A percentile compares a stretch with the other conserved stretches of the same genome.
phyloP scores from a whole-genome alignment of 2,113 vertebrate species.

The Prunella fulvescens region DNA sequence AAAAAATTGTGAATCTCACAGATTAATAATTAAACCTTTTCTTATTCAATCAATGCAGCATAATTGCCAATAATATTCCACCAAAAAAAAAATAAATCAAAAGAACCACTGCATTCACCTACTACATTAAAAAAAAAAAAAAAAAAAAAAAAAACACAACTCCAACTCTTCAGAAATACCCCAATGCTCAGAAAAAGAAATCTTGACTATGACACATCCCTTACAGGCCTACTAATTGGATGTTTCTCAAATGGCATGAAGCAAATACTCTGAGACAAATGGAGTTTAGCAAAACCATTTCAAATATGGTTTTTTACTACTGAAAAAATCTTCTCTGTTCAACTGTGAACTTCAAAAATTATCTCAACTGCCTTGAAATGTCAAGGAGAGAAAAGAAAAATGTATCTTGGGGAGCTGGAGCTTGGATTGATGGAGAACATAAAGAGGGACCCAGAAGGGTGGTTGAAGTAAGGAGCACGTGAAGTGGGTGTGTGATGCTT shows the following conservation, averaged over 20 bases:
- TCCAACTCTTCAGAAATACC: background rate
- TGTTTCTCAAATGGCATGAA: background rate
- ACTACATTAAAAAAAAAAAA: background rate
- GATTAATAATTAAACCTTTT: conserved; percentile 21
- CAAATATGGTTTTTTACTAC: background rate
- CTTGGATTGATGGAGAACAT: background rate
- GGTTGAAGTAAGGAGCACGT: background rate
- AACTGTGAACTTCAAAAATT: background rate
- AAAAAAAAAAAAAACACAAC: background rate
- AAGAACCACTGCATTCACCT: background rate
- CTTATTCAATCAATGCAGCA: background rate
- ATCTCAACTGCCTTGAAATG: background rate
- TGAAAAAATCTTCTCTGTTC: background rate
- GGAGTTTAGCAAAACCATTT: background rate
- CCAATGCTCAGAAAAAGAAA: background rate
- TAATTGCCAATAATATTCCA: background rate
- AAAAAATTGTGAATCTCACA: conserved; percentile 21
- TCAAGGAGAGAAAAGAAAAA: background rate
- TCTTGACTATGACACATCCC: background rate
- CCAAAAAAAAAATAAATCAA: background rate
- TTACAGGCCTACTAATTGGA: background rate
- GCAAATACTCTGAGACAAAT: background rate
- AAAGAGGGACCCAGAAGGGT: background rate
- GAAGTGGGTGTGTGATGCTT: background rate
- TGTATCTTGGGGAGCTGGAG: background rate